These are phyloP conservation scores for Machaerirhynchus nigripectus DNA, from an alignment of 2,113 vertebrate species.

Conservation along the genomic window DNA sequence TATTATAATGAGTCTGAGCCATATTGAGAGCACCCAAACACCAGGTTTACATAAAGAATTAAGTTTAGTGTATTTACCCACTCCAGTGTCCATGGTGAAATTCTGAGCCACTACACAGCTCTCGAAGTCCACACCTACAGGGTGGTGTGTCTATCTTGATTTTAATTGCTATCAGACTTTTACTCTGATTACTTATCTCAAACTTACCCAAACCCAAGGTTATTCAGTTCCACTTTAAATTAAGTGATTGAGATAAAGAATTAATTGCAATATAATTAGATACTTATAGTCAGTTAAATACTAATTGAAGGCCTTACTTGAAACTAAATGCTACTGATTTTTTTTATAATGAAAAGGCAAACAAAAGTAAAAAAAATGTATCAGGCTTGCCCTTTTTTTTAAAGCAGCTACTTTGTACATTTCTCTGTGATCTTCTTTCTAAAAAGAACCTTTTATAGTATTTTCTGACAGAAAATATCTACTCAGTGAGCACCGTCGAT, in stretches of 20 bases:
- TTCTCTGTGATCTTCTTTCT: background rate
- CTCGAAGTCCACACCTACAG: background rate
- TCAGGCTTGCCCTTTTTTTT: background rate
- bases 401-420: background rate
- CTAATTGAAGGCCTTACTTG: slow-evolving; percentile 36
- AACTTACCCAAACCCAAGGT: background rate
- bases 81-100: background rate
- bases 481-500: background rate
- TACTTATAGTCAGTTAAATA: slow-evolving; percentile 14
- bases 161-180: background rate
- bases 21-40: background rate
- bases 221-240: background rate
- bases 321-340: slow-evolving; percentile 6
- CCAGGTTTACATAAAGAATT: background rate
- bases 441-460: background rate
- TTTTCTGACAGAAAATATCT: background rate
- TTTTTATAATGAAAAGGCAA: slow-evolving; percentile 37
- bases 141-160: background rate
- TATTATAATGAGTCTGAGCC: background rate
- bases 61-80: background rate
- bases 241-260: slow-evolving; percentile 36
- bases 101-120: accelerated
- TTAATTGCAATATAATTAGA: slow-evolving; percentile 31
- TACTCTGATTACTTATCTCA: background rate
- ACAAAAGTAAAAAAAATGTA: background rate